A percentile compares a stretch with the other conserved stretches of the same genome.
These are phyloP conservation scores for Trilocha varians DNA, from an alignment of 2,888 invertebrate genomes.

Conservation along the genomic window DNA sequence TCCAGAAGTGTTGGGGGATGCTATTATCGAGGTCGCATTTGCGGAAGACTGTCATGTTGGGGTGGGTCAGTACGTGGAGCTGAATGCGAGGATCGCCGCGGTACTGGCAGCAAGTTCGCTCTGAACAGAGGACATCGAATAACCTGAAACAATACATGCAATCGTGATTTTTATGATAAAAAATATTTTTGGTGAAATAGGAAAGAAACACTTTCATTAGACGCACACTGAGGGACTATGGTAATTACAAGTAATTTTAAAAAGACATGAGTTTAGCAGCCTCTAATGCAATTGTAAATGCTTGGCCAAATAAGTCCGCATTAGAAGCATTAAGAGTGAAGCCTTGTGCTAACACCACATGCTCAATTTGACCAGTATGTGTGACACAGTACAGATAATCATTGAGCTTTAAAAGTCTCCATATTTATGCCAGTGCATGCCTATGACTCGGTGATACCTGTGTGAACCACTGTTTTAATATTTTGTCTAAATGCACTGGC, in stretches of 20 bases:
- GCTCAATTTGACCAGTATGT: no score
- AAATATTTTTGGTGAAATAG: neutral
- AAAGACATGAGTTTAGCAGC: neutral
- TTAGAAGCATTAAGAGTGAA: no score
- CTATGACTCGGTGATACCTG: no score
- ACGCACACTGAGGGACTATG: neutral
- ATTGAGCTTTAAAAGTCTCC: no score
- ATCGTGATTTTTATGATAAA: neutral
- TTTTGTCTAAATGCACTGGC: no score
- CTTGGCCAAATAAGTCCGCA: no score
- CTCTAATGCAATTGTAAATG: no score
- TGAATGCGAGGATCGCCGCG: slow-evolving; percentile 59
- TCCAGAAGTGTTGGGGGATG: slow-evolving; percentile 58
- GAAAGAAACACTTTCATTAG: neutral
- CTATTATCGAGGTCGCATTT: slow-evolving; percentile 62
- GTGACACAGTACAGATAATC: no score
- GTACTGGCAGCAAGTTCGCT: slow-evolving; percentile 54
- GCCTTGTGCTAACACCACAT: no score
- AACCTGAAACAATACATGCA: slow-evolving; percentile 48
- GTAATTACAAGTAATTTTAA: neutral
- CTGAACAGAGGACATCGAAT: slow-evolving; percentile 67
- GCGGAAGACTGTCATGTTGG: slow-evolving; percentile 58
- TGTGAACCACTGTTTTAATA: no score
- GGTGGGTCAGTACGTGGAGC: slow-evolving; percentile 56
- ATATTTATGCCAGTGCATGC: no score